Base-by-base conservation (phyloP, 2,888 invertebrate species). In the Cremastinae sp. region DNA sequence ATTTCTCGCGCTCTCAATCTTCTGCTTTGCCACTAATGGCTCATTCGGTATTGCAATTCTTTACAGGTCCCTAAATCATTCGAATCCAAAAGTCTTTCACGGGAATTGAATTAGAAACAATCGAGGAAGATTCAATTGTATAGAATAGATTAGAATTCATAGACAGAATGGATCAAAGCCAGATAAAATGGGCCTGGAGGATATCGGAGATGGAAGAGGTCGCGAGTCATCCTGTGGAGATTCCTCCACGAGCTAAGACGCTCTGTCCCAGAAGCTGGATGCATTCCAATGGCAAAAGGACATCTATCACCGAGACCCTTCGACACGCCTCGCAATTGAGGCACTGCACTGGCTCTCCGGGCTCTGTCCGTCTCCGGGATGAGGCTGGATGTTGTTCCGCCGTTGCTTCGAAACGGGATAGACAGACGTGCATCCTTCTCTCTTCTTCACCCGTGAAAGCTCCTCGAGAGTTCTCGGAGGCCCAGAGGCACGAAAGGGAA, bases 251-350 rank as follows among this genome's bases (percentile, higher is more conserved):
- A 75, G 68, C 65, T 61, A 20, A 16, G 53, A 55, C 55, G 61
- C 14, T 37, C 73, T 72, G 79, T 73, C 69, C 62, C 80, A 74
- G 79, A 81, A 77, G 56, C 80, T 82, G 79, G 78, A 70, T 80
- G 82, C 87, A 88, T 89, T 86, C 89, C 89, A 77, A 79, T 61
- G 82, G 78, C 80, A 75, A 83, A 83, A 84, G 85, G 87, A 87
- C 88, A 89, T 89, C 86, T 83, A 88, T 89, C 88, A 88, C 83
- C 82, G 28, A 71, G 86, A 84, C 82, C 81, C 81, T 79, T 74
- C 75, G 72, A 72, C 71, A 79, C 74, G 78, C 78, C 78, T 80
- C 84, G 84, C 87, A 88, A 88, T 88, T 87, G 88, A 87, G 85
- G 71, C 70, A 83, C 80, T 84, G 86, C 84, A 80, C 75, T 80